Evolutionary conservation across 1,140 invertebrate genomes (phyloP).

Genomic region (Drosophila melanica): DNA sequence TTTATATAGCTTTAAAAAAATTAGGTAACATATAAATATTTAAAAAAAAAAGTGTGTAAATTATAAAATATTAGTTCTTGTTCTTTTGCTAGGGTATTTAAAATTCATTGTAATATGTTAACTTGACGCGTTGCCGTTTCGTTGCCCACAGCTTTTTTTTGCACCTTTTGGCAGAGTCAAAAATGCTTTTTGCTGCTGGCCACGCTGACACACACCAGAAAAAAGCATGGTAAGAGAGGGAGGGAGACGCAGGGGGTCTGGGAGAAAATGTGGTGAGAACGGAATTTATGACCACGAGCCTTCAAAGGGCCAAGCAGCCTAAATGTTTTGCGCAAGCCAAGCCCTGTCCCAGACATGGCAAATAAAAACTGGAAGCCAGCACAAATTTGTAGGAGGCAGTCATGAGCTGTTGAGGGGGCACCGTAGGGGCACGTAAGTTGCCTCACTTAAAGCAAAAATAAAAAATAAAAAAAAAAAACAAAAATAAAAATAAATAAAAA

Average conservation of each 20-base stretch:
- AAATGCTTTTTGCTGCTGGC: slow-evolving; percentile 59
- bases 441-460: slow-evolving; percentile 52
- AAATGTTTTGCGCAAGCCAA: slow-evolving; percentile 65
- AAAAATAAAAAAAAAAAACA: slow-evolving; percentile 1
- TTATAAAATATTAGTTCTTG: no score
- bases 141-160: slow-evolving; percentile 59
- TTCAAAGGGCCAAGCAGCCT: slow-evolving; percentile 76
- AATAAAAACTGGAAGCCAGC: slow-evolving; percentile 47
- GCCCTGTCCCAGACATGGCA: slow-evolving; percentile 33
- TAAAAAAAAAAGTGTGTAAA: no score
- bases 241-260: background rate
- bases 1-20: no score
- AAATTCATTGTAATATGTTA: slow-evolving; percentile 7
- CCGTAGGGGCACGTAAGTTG: background rate
- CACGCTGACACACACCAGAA: slow-evolving; percentile 30
- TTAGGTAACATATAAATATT: no score
- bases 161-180: slow-evolving; percentile 65
- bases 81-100: slow-evolving; percentile 41
- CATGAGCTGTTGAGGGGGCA: background rate
- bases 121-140: slow-evolving; percentile 24
- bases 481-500: background rate
- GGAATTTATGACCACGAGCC: slow-evolving; percentile 83
- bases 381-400: slow-evolving; percentile 20
- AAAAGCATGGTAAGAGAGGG: background rate
- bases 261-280: slow-evolving; percentile 79